These are phyloP conservation scores for Pyrocoelia pectoralis DNA, from an alignment of 2,888 invertebrate species.

Conservation along the genomic window DNA sequence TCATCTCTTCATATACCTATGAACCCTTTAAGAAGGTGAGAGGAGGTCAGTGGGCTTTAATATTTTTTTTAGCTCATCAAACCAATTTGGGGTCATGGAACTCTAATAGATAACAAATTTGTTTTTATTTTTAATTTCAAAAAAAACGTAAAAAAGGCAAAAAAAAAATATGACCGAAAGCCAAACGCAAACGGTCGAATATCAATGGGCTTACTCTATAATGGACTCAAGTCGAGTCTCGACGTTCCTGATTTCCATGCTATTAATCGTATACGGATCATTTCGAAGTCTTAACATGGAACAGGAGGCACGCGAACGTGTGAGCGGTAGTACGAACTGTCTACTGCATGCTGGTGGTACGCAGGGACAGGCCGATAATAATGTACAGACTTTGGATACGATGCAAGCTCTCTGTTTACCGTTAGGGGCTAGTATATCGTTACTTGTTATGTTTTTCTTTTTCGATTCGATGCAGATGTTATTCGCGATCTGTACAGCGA, in stretches of 20 bases:
- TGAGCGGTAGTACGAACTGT: conserved; percentile 61
- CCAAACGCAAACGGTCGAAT: conserved; percentile 60
- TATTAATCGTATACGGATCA: conserved; percentile 96
- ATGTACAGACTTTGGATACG: conserved; percentile 92
- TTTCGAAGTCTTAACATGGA: conserved; percentile 97
- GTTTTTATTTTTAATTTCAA: no score
- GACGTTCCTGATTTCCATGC: conserved; percentile 96
- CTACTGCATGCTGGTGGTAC: conserved; percentile 55
- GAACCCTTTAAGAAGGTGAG: conserved; percentile 35
- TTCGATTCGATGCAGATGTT: conserved; percentile 98
- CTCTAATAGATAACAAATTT: conserved; percentile 25
- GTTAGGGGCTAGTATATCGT: conserved; percentile 92
- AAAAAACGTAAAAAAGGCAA: no score
- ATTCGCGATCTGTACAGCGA: conserved; percentile 96
- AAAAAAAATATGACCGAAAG: conserved; percentile 41
- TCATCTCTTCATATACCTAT: conserved; percentile 33
- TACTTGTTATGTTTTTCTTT: conserved; percentile 98
- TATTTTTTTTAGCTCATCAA: conserved; percentile 14
- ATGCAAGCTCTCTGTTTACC: conserved; percentile 98
- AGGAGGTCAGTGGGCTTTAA: conserved; percentile 8
- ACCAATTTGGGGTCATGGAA: conserved; percentile 41
- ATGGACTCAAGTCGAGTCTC: conserved; percentile 98
- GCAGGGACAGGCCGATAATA: conserved; percentile 50
- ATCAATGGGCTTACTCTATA: conserved; percentile 92
- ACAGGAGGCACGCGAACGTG: conserved; percentile 84